Conservation (phyloP, 2,888 invertebrate genomes). For the Zele albiditarsus region DNA sequence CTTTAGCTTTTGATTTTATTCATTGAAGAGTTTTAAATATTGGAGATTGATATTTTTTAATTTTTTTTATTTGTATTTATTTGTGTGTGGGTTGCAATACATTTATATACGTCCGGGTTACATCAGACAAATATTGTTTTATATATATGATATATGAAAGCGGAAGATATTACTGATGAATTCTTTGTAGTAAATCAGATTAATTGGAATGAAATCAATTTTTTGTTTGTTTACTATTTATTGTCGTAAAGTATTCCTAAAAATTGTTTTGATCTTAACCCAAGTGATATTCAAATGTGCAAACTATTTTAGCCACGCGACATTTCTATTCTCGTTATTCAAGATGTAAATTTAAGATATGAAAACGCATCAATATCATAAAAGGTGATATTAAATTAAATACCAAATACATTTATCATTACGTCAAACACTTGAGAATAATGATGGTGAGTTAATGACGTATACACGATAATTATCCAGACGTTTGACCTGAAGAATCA, state of each 20-base stretch:
- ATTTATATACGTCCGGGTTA: background rate
- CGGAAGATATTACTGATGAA: background rate
- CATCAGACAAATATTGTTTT: background rate
- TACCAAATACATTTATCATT: background rate
- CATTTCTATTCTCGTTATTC: background rate
- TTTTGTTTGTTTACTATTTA: background rate
- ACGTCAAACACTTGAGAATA: background rate
- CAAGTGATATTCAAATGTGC: constrained; percentile 7
- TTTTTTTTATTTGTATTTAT: background rate
- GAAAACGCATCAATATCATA: background rate
- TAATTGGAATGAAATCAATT: too few species aligned
- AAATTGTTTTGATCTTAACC: background rate
- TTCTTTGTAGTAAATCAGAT: too few species aligned
- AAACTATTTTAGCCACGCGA: constrained; percentile 1
- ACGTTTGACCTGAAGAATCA: background rate
- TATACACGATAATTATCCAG: constrained; percentile 1
- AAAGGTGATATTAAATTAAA: constrained; percentile 1
- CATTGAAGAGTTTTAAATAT: background rate
- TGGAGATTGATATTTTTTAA: background rate
- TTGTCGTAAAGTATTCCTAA: too few species aligned
- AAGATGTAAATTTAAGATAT: constrained; percentile 27
- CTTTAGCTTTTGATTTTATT: background rate
- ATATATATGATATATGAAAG: background rate
- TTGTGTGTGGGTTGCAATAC: background rate
- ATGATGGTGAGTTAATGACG: constrained; percentile 2